Base-by-base conservation (phyloP, 1,140 invertebrate species). In the Apis laboriosa region DNA sequence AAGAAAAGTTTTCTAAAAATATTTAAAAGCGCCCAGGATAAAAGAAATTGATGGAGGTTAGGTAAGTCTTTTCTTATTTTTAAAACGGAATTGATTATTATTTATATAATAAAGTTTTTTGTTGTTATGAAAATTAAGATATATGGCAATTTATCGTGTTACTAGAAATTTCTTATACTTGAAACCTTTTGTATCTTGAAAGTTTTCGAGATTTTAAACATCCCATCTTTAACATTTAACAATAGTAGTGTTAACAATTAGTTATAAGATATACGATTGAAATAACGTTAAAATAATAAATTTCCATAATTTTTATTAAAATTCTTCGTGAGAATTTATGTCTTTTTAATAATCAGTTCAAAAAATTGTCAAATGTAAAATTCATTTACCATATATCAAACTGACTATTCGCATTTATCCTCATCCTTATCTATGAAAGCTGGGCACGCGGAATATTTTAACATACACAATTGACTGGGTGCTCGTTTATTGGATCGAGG, bases 401-500 rank as follows among this genome's bases (percentile, higher is more conserved):
- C 12, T 43, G 64, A 21, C 21, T n/a, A 21, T 70, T 43, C 24
- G 13, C 49, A 58, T 34, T 15, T 28, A 15, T 13, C 17, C n/a
- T 49, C 12, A 8, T 1, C 15, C n/a, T 19, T 21, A 2, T 55
- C 15, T 9, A 19, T 56, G 60, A 53, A 67, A 68, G 34, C n/a
- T 4, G 17, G 12, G 74, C 64, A 58, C 53, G 34, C 28, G 79
- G 56, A 76, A 56, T 76, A 75, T 56, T 66, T 58, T 19, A 67
- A 82, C 80, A 66, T 75, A 51, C n/a, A 58, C 19, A 60, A 82
- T 82, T 24, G 80, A 82, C 56, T n/a, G n/a, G 56, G 21, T 43
- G 78, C 43, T 66, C 80, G 73, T 53, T 82, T 83, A 83, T 83
- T 83, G 80, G 74, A 83, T 75, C n/a, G 55, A 24, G 34, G 63